phyloP scores from a whole-genome alignment of 2,888 invertebrate species.

The Diogma glabrata region DNA sequence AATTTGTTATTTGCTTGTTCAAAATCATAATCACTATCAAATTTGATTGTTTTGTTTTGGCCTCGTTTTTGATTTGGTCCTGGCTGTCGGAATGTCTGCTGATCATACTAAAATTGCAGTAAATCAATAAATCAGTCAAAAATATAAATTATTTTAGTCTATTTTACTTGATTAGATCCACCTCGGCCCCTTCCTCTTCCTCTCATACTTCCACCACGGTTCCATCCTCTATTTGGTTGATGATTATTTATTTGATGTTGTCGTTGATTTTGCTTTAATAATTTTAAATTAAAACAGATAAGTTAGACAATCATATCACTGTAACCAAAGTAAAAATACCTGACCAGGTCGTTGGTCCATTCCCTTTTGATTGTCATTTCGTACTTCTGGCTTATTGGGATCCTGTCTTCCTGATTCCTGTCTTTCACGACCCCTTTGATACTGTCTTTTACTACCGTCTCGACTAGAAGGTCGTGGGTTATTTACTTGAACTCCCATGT shows the following conservation, averaged over 20 bases:
- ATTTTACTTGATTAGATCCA: slow-evolving; percentile 33
- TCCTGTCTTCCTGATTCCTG: slow-evolving; percentile 31
- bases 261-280: slow-evolving; percentile 30
- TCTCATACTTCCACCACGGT: slow-evolving; percentile 34
- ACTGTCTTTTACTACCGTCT: slow-evolving; percentile 15
- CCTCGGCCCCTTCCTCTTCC: slow-evolving; percentile 33
- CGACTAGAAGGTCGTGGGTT: slow-evolving; percentile 21
- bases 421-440: slow-evolving; percentile 29
- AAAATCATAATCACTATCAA: slow-evolving; percentile 96
- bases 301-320: too few relatives aligned
- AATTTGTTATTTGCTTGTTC: slow-evolving; percentile 97
- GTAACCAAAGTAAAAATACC: too few relatives aligned
- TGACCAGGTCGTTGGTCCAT: neutral
- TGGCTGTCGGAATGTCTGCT: slow-evolving; percentile 34
- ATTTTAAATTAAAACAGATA: too few relatives aligned
- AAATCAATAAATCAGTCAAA: too few relatives aligned
- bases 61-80: slow-evolving; percentile 42
- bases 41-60: slow-evolving; percentile 66
- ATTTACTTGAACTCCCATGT: slow-evolving; percentile 66
- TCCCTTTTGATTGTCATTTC: slow-evolving; percentile 29
- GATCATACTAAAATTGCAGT: too few relatives aligned
- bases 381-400: slow-evolving; percentile 27
- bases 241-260: slow-evolving; percentile 29
- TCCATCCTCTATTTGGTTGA: slow-evolving; percentile 30
- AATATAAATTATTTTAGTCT: too few relatives aligned